phyloP scores from a whole-genome alignment of 1,140 invertebrate genomes.

The Ostrea edulis region DNA sequence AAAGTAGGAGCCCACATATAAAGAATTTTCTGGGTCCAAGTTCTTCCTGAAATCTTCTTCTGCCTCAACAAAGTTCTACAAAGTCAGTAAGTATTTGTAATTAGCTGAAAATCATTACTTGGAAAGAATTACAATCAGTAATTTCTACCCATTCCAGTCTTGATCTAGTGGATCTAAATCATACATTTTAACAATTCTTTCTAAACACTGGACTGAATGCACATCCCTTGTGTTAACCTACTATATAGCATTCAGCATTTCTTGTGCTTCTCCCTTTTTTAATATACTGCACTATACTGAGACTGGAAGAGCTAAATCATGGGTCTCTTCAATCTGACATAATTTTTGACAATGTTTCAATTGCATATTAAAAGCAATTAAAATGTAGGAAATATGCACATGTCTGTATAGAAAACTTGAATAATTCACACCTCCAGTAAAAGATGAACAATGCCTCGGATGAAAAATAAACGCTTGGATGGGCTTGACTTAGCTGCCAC shows the following conservation, averaged over 20 bases:
- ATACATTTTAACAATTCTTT: no score
- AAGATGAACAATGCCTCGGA: constrained; percentile 68
- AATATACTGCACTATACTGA: no score
- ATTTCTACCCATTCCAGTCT: neutral
- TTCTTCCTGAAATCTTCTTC: constrained; percentile 70
- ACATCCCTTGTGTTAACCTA: no score
- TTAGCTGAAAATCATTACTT: neutral
- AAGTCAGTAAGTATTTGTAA: neutral
- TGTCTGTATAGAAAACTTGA: neutral
- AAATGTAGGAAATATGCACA: no score
- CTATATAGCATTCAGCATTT: no score
- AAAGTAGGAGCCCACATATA: constrained; percentile 65
- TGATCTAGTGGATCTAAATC: no score
- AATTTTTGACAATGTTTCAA: no score
- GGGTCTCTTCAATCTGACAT: no score
- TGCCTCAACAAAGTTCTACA: constrained; percentile 68
- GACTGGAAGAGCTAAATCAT: no score
- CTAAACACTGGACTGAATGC: no score
- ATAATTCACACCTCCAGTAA: constrained; percentile 63
- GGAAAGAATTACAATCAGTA: neutral
- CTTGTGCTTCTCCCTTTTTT: no score
- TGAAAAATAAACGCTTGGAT: constrained; percentile 63
- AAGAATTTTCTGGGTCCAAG: constrained; percentile 61
- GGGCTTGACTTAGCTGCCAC: constrained; percentile 61
- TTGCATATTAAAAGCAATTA: no score